These are phyloP conservation scores for Megaustenia siamemsis DNA, from an alignment of 2,888 invertebrate species.

Conservation along the genomic window DNA sequence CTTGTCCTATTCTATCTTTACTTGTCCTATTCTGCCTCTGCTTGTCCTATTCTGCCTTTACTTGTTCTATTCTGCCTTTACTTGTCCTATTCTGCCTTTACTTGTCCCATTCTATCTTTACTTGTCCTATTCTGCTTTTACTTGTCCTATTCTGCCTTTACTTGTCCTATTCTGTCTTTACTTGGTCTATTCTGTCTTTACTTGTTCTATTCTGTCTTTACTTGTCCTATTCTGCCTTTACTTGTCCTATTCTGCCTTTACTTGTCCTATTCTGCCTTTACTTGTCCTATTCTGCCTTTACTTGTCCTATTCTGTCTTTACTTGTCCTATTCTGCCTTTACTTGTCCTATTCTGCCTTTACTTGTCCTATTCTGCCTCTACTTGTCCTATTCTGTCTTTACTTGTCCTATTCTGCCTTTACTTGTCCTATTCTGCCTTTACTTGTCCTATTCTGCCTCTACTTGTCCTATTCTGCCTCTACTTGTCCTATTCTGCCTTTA, in stretches of 20 bases:
- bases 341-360: no score
- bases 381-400: no score
- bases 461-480: no score
- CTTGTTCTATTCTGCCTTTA: not conserved
- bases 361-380: no score
- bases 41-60: not conserved
- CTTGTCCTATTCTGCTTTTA: not conserved
- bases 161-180: not conserved
- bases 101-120: not conserved
- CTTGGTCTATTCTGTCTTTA: not conserved
- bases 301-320: no score
- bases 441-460: no score
- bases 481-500: no score
- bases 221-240: not conserved
- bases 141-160: not conserved
- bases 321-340: no score
- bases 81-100: conserved; percentile 26
- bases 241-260: not conserved
- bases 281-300: no score
- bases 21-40: not conserved
- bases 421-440: no score
- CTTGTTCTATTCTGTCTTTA: not conserved
- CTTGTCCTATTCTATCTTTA: not conserved
- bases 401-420: no score
- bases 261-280: no score